A percentile compares a stretch with the other conserved stretches of the same genome.
These are phyloP conservation scores for Pachypsylla venusta DNA, from an alignment of 1,140 invertebrate species.

Conservation along the genomic window DNA sequence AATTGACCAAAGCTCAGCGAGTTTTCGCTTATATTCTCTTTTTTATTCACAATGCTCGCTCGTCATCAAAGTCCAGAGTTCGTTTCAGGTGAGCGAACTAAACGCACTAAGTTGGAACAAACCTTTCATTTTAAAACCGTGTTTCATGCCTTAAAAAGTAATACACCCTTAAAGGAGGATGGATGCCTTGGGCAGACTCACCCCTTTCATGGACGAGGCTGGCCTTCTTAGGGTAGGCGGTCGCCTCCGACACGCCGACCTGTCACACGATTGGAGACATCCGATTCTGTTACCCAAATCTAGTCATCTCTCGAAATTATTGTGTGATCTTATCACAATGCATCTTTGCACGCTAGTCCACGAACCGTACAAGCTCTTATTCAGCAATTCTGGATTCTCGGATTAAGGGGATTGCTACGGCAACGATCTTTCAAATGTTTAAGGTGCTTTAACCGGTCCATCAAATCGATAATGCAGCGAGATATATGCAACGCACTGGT, in stretches of 20 bases:
- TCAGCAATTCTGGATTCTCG: constrained; percentile 15
- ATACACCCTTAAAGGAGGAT: constrained; percentile 4
- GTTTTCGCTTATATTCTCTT: not conserved
- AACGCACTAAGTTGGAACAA: not conserved
- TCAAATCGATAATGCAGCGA: too few species aligned
- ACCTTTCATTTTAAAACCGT: not conserved
- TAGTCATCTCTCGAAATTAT: constrained; percentile 26
- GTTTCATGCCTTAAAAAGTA: not conserved
- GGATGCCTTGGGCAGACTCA: constrained; percentile 3
- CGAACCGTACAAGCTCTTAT: constrained; percentile 12
- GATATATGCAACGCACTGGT: too few species aligned
- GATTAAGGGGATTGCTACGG: constrained; percentile 6
- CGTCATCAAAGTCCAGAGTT: too few species aligned
- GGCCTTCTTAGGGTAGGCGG: constrained; percentile 17
- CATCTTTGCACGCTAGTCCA: constrained; percentile 26
- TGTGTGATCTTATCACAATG: constrained; percentile 27
- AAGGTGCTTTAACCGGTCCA: too few species aligned
- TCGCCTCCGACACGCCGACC: not conserved
- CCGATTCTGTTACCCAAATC: constrained; percentile 29
- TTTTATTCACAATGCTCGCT: too few species aligned
- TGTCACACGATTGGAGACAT: constrained; percentile 27
- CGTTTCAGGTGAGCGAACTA: not conserved
- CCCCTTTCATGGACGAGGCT: constrained; percentile 19
- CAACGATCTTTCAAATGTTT: constrained; percentile 16
- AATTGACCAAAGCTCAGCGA: not conserved